Base-by-base conservation (phyloP, 2,888 invertebrate species). In the Rhingia rostrata region DNA sequence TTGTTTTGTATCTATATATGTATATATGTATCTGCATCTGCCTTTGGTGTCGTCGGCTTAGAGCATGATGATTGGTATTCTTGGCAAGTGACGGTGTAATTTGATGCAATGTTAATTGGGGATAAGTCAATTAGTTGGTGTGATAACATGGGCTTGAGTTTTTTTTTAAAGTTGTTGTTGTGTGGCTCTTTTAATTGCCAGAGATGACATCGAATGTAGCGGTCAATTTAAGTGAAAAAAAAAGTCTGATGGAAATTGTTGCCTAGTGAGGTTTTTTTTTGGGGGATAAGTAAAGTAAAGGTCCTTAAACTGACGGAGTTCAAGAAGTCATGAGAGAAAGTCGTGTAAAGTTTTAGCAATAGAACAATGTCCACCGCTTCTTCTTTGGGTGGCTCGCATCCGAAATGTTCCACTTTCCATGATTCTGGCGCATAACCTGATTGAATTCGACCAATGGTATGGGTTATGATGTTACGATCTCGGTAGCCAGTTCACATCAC, bases 101-200 rank as follows among this genome's bases (percentile, higher is more conserved):
- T 84, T 58, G 66, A 79, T 69, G 84, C 80, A 80, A 84, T 84
- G 79, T 84, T 84, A 84, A 84, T 84, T 84, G 84, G 84, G 47
- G 70, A 84, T 79, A 84, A 84, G 84, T 84, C 84, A 84, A 84
- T 84, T 84, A 80, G 84, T 45, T 70, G 74, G 80, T 75, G 84
- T 80, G 69, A 80, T 80, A 75, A 80, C 74, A 84, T 66, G 66
- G 30, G 22, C 49, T 41, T 9, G 9, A 60, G 43, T 37, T 56
- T 75, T 54, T 58, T 64, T 77, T 43, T 67, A 45, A 56, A 6
- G 43, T 49, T 35, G 22, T 2, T 4, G 2, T 56, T 12, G 10
- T 45, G 5, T 37, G 49, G 58, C 22, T 70, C n/a, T n/a, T n/a
- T 53, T 4, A 58, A 43, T 45, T 12, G n/a, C 5, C 6, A 12